Evolutionary conservation across 2,888 invertebrate genomes (phyloP).

Genomic region (Andrena camellia): DNA sequence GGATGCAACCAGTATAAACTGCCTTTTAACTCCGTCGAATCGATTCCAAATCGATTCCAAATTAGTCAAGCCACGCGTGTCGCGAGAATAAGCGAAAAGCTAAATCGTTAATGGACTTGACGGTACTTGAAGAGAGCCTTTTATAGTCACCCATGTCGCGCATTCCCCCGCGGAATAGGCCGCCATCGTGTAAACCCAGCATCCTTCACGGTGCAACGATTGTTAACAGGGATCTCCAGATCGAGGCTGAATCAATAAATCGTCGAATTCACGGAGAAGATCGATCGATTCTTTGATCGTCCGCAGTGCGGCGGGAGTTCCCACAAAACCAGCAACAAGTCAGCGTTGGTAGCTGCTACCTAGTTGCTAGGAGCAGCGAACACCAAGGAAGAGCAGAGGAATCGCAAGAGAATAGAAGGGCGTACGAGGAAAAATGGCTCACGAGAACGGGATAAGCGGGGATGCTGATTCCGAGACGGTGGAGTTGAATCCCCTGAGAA

Average conservation of each 20-base stretch:
- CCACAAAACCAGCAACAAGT: background rate
- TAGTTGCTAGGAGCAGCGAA: too few relatives aligned
- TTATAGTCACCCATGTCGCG: background rate
- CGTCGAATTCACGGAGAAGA: conserved; percentile 49
- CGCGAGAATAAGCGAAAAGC: background rate
- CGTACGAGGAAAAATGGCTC: conserved; percentile 72
- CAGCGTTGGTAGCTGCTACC: too few relatives aligned
- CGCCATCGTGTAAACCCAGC: conserved; percentile 1
- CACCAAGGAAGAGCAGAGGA: background rate
- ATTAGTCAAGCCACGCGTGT: background rate
- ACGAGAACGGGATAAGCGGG: conserved; percentile 77
- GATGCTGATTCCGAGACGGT: conserved; percentile 80
- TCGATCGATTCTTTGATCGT: conserved; percentile 43
- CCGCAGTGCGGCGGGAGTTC: conserved; percentile 12
- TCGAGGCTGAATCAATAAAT: conserved; percentile 41
- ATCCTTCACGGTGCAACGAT: conserved; percentile 2
- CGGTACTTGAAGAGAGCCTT: background rate
- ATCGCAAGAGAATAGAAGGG: background rate
- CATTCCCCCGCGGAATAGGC: background rate
- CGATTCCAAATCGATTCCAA: background rate
- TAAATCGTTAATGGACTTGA: background rate
- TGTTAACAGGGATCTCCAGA: conserved; percentile 44
- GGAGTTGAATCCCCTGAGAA: conserved; percentile 84
- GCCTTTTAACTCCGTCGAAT: background rate
- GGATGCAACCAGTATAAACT: conserved; percentile 15